These are phyloP conservation scores for Zelostemma sp. DNA, from an alignment of 1,140 invertebrate genomes.

Conservation along the genomic window DNA sequence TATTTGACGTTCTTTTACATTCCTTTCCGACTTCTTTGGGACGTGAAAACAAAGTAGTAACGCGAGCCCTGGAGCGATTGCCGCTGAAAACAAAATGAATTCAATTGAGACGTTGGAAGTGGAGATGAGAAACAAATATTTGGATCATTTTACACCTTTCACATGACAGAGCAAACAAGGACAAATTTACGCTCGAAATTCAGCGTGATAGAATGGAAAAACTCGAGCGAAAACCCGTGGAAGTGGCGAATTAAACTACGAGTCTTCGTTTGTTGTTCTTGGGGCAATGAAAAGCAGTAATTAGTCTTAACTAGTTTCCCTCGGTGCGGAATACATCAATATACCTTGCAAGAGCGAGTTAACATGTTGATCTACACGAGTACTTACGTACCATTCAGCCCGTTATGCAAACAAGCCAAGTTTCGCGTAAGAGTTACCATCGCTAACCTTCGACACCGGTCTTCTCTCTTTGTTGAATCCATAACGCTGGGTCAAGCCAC, in stretches of 20 bases:
- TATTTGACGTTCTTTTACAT: no score
- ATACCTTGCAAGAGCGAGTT: no score
- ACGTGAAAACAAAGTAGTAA: not conserved
- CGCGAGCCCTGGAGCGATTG: not conserved
- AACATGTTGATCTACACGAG: not conserved
- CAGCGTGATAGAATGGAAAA: not conserved
- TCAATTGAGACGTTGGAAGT: not conserved
- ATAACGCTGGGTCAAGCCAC: constrained; percentile 12
- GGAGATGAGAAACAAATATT: constrained; percentile 1
- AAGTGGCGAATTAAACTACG: no score
- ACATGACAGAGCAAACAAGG: not conserved
- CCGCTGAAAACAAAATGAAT: not conserved
- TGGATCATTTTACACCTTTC: not conserved
- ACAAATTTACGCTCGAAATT: not conserved
- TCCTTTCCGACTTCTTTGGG: not conserved
- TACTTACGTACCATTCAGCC: not conserved
- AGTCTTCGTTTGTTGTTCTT: no score
- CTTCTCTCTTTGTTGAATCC: not conserved
- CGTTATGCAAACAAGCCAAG: constrained; percentile 1
- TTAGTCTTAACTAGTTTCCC: not conserved
- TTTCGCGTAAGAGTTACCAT: not conserved
- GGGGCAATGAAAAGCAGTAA: no score
- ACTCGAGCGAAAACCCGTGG: no score
- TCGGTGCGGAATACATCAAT: no score
- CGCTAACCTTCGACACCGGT: not conserved